Base-by-base conservation (phyloP, 1,140 invertebrate genomes). In the Euura lappo region DNA sequence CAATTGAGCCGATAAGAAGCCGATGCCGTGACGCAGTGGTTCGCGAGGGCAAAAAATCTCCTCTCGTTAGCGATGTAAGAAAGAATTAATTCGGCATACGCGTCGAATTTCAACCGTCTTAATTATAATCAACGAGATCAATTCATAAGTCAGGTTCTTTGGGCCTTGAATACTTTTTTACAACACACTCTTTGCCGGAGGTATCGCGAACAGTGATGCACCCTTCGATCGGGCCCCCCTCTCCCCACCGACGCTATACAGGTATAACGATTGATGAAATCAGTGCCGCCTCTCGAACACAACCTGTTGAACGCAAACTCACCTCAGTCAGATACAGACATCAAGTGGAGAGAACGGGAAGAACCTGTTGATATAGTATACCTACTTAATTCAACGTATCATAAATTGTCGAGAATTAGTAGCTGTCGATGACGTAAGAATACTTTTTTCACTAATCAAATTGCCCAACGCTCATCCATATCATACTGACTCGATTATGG, bases 261-360 rank as follows among this genome's bases (percentile, higher is more conserved):
- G 28, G 28, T 28, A 28, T 28, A 28, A 60, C 13, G 51, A 60
- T 60, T 60, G 13, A 60, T n/a, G 3, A 60, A 60, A 60, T 60
- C 51, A 60, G 51, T 60, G 51, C 51, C 51, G 51, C 51, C 51
- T 60, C 51, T 60, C 51, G 51, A 60, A n/a, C 51, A n/a, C 51
- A 60, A 60, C 51, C 51, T 60, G 51, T 60, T 60, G 51, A 60
- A n/a, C 51, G 10, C 51, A 60, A 60, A 8, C 51, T 3, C 8
- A 60, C 8, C 13, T n/a, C 51, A 8, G 51, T n/a, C 3, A n/a
- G 28, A 28, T 28, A 28, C 28, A 28, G 28, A 28, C 28, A 28
- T 28, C 28, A 28, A 28, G 28, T 28, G 28, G 28, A 28, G 28
- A 28, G 28, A 28, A 28, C 28, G 28, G 28, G 28, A 28, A 28